Percentiles rank a stretch among this genome's conserved stretches.
Evolutionary conservation across 2,888 invertebrate species (phyloP).

Genomic region (Andrena camellia): DNA sequence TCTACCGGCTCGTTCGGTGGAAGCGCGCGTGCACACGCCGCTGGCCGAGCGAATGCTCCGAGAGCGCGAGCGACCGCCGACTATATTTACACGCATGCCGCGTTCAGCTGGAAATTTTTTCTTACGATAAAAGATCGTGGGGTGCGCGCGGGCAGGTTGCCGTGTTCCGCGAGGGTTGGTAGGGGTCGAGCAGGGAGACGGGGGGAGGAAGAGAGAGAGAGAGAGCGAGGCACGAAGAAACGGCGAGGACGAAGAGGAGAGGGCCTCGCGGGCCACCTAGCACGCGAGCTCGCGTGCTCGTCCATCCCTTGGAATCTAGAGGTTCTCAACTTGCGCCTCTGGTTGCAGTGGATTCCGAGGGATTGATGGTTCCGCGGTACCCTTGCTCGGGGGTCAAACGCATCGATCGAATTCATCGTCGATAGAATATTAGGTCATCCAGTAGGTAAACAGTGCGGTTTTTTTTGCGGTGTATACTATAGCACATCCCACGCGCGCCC

Average conservation of each 20-base stretch:
- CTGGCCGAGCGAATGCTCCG: constrained; percentile 59
- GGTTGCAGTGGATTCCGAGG: neutral
- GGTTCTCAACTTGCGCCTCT: constrained; percentile 78
- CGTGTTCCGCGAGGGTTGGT: constrained; percentile 75
- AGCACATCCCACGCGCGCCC: no score
- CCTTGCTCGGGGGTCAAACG: constrained; percentile 8
- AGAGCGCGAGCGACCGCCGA: constrained; percentile 54
- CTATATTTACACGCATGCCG: constrained; percentile 75
- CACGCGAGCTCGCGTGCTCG: constrained; percentile 84
- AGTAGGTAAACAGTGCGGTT: neutral
- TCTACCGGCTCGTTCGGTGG: neutral
- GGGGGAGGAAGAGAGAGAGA: constrained; percentile 52
- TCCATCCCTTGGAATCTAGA: constrained; percentile 80
- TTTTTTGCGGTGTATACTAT: neutral
- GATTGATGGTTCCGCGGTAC: constrained; percentile 23
- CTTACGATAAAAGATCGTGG: constrained; percentile 79
- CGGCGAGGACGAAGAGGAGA: constrained; percentile 58
- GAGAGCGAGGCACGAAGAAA: constrained; percentile 37
- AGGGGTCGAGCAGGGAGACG: constrained; percentile 55
- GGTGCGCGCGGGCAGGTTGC: constrained; percentile 71
- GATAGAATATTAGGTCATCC: constrained; percentile 15
- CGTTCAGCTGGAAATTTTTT: constrained; percentile 77
- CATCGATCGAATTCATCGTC: constrained; percentile 27
- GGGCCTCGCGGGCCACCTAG: constrained; percentile 71
- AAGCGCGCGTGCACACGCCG: constrained; percentile 62